Evolutionary conservation across 2,797 vertebrate species (phyloP).

Genomic region (Gallinago stenura): DNA sequence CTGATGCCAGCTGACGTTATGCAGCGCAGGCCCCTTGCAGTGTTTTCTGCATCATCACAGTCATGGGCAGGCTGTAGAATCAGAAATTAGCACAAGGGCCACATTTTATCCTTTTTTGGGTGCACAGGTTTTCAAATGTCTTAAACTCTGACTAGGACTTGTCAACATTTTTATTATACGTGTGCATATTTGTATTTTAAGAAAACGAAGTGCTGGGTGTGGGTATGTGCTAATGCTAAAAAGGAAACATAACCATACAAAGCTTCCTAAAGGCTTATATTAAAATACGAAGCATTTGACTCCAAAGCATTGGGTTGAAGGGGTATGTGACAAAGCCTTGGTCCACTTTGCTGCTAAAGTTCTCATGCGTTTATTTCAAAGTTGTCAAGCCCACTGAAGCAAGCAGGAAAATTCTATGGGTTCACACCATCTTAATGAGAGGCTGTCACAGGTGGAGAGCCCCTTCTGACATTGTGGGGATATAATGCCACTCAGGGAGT

Average conservation of each 20-base stretch:
- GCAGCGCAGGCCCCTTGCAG: background rate
- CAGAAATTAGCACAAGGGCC: background rate
- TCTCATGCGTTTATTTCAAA: background rate
- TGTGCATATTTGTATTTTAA: conserved; percentile 42
- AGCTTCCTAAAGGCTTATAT: conserved; percentile 15
- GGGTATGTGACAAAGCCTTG: background rate
- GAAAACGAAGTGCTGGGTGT: conserved; percentile 37
- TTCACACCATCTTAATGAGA: background rate
- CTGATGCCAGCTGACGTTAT: background rate
- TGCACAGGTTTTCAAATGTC: background rate
- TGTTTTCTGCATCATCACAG: background rate
- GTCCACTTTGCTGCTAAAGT: background rate
- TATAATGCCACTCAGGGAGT: background rate
- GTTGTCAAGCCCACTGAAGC: background rate
- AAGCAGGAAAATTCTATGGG: background rate
- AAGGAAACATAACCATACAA: conserved; percentile 19
- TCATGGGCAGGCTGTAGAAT: background rate
- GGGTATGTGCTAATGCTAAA: conserved; percentile 42
- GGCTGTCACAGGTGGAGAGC: background rate
- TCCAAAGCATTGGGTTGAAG: background rate
- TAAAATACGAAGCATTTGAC: background rate
- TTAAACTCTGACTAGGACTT: background rate
- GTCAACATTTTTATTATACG: background rate
- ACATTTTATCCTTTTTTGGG: background rate
- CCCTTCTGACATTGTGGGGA: background rate